phyloP scores from a whole-genome alignment of 2,113 vertebrate species.

The Nyctibius bracteatus region DNA sequence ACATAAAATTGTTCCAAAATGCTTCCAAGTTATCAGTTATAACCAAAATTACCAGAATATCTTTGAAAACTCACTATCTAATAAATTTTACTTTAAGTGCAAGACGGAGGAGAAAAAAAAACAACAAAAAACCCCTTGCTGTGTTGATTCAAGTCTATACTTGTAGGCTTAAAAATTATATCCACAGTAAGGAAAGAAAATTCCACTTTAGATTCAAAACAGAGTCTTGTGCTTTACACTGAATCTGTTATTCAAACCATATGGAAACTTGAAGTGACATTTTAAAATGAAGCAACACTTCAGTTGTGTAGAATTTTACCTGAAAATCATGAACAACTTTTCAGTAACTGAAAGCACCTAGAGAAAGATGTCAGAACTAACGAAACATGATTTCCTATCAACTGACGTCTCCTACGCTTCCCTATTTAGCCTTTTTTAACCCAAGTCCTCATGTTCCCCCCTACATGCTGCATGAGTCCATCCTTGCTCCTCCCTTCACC shows the following conservation, averaged over 20 bases:
- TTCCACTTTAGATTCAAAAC: neutral
- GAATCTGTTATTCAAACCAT: neutral
- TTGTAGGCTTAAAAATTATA: neutral
- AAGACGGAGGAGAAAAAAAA: fast-evolving
- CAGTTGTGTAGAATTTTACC: neutral
- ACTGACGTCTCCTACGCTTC: neutral
- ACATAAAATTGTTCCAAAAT: neutral
- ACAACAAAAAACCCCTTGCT: too few species aligned
- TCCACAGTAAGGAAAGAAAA: neutral
- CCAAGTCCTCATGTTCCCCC: too few species aligned
- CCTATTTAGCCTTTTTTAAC: neutral
- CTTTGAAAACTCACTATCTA: neutral
- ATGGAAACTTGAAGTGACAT: neutral
- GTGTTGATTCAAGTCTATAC: too few species aligned
- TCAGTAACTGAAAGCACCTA: neutral
- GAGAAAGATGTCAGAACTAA: neutral
- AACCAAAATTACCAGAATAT: neutral
- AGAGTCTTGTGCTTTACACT: neutral
- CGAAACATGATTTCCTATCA: neutral
- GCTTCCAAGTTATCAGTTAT: neutral
- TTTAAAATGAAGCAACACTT: neutral
- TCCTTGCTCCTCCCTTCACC: neutral
- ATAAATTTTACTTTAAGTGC: neutral
- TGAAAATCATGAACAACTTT: neutral
- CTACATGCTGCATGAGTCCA: fast-evolving